These are phyloP conservation scores for Cyanoramphus novaezelandiae DNA, from an alignment of 2,113 vertebrate genomes.

Conservation along the genomic window DNA sequence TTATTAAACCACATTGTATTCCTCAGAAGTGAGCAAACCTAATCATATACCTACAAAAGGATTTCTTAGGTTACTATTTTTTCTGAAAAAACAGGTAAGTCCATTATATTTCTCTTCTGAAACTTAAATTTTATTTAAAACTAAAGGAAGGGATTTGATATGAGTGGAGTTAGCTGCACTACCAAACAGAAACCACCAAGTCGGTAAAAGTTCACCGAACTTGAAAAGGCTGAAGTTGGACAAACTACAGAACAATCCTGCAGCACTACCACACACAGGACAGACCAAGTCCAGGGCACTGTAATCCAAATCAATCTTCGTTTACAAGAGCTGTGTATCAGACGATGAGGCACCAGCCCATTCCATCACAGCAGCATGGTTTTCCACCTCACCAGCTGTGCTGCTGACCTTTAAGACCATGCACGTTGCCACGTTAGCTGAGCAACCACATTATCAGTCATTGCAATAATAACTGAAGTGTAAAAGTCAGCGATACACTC, in stretches of 20 bases:
- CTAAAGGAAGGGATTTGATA: neutral
- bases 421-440: neutral
- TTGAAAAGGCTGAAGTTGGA: neutral
- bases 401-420: slow-evolving; percentile 22
- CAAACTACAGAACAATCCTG: neutral
- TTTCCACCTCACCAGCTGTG: slow-evolving; percentile 39
- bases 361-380: neutral
- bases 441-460: slow-evolving; percentile 37
- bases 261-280: neutral
- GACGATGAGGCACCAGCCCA: neutral
- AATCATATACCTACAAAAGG: neutral
- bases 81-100: neutral
- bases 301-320: slow-evolving; percentile 21
- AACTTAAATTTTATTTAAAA: neutral
- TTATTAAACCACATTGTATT: neutral
- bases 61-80: neutral
- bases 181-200: neutral
- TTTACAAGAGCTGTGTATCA: neutral
- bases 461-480: slow-evolving; percentile 9
- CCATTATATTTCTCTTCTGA: neutral
- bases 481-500: neutral
- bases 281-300: neutral
- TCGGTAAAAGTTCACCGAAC: neutral
- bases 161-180: neutral
- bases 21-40: neutral